A percentile compares a stretch with the other conserved stretches of the same genome.
phyloP scores from a whole-genome alignment of 2,113 vertebrate species.

The Micronycteris hirsuta region DNA sequence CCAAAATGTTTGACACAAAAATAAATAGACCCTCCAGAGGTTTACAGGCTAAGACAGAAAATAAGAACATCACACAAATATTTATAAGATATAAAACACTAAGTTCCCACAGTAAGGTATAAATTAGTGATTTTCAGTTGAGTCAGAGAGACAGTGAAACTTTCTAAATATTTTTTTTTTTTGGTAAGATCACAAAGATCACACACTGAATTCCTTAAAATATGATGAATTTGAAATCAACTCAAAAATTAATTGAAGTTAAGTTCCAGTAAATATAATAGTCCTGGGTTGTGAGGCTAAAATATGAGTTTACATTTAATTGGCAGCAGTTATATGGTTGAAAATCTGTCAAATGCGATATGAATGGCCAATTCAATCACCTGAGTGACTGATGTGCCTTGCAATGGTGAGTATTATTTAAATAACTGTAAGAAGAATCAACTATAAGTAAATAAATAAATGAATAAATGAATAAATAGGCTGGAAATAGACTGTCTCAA shows the following conservation, averaged over 20 bases:
- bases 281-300: not conserved
- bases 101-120: not conserved
- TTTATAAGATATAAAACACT: not conserved
- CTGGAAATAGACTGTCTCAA: not conserved
- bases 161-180: not conserved
- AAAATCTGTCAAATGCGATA: slow-evolving; percentile 25
- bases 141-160: too few relatives aligned
- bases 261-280: not conserved
- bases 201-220: slow-evolving; percentile 15
- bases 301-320: not conserved
- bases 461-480: not conserved
- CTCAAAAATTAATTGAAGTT: slow-evolving; percentile 43
- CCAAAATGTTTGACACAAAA: slow-evolving; percentile 17
- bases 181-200: slow-evolving; percentile 24
- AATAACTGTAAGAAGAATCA: not conserved
- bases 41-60: not conserved
- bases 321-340: slow-evolving; percentile 28
- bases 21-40: not conserved
- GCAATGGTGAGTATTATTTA: not conserved
- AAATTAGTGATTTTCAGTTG: not conserved
- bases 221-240: slow-evolving; percentile 28
- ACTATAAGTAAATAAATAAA: not conserved
- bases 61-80: not conserved
- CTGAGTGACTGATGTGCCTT: not conserved
- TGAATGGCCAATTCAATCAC: not conserved